Evolutionary conservation across 2,888 invertebrate genomes (phyloP).

Genomic region (Phengaris alcon): DNA sequence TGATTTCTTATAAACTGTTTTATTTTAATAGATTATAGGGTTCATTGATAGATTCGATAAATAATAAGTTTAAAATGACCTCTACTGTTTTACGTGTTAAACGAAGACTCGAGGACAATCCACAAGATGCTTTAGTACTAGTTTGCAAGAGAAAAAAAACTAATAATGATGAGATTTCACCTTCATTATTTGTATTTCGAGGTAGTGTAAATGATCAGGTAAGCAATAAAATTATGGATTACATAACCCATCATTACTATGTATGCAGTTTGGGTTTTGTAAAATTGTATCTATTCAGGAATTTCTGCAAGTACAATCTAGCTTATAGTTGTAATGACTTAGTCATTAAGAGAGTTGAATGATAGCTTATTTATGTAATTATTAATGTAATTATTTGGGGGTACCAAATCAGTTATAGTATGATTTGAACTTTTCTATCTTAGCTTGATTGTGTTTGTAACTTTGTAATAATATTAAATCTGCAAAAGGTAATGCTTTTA

Average conservation of each 20-base stretch:
- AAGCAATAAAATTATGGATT: constrained; percentile 35
- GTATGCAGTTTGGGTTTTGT: no score
- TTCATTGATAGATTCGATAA: no score
- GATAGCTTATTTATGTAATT: neutral
- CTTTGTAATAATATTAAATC: no score
- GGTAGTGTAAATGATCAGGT: constrained; percentile 86
- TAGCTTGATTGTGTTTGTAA: no score
- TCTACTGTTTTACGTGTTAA: constrained; percentile 86
- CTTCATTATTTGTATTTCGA: constrained; percentile 84
- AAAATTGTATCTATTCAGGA: no score
- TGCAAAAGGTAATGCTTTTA: neutral
- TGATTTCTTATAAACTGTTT: no score
- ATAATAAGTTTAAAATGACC: constrained; percentile 46
- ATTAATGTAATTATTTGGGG: neutral
- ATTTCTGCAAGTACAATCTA: no score
- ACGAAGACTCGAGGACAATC: constrained; percentile 84
- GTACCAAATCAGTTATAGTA: no score
- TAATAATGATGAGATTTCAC: constrained; percentile 70
- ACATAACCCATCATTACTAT: no score
- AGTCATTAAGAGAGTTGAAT: neutral
- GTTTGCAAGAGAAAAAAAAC: constrained; percentile 85
- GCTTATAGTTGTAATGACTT: no score
- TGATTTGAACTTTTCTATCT: no score
- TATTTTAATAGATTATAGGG: no score
- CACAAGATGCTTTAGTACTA: constrained; percentile 84